Conservation (phyloP, 2,888 invertebrate species). For the Caenorhabditis wallacei region DNA sequence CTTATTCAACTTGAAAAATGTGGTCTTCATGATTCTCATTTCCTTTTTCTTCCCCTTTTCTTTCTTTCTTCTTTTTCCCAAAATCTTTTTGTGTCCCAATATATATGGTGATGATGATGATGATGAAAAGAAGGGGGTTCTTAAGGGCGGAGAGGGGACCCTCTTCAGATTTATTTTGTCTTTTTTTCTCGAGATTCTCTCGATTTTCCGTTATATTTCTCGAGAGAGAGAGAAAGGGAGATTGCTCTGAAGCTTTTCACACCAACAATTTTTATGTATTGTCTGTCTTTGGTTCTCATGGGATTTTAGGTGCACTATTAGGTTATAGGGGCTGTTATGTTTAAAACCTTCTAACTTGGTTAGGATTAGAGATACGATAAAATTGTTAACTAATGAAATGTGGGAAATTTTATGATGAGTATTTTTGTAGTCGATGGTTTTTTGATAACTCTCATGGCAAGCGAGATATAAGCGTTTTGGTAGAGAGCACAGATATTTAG, state of each 20-base stretch:
- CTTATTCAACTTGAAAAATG: not conserved
- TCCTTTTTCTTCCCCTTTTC: not conserved
- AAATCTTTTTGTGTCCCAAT: too few relatives aligned
- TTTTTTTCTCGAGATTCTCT: conserved; percentile 22
- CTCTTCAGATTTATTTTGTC: conserved; percentile 54
- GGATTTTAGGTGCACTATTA: not conserved
- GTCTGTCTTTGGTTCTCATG: not conserved
- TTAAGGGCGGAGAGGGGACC: conserved; percentile 28
- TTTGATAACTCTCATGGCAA: too few relatives aligned
- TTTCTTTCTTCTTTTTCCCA: not conserved
- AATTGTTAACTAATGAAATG: too few relatives aligned
- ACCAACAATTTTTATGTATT: conserved; percentile 10
- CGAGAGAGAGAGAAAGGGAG: not conserved
- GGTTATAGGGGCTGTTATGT: too few relatives aligned
- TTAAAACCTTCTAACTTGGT: too few relatives aligned
- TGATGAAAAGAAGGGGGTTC: conserved; percentile 19
- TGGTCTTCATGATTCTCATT: not conserved
- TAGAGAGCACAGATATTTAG: too few relatives aligned
- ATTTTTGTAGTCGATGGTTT: too few relatives aligned
- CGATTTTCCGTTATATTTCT: not conserved
- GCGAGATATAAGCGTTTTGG: too few relatives aligned
- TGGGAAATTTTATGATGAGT: too few relatives aligned
- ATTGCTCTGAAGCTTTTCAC: not conserved
- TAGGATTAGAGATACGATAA: too few relatives aligned
- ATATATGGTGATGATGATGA: not conserved